These are phyloP conservation scores for Hyperoodon ampullatus DNA, from an alignment of 2,113 vertebrate species.

Conservation along the genomic window DNA sequence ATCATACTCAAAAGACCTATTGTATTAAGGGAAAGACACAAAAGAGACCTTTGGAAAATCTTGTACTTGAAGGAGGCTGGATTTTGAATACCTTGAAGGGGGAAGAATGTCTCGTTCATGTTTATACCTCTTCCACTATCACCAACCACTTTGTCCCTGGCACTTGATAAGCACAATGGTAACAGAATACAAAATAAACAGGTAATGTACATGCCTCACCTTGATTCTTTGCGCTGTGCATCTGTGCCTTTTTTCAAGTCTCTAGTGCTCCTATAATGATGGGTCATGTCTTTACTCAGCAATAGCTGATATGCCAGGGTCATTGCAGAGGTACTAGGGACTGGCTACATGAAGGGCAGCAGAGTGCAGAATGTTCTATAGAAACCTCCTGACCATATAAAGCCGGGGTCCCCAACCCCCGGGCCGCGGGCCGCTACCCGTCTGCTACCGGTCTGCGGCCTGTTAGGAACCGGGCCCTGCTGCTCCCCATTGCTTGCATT, in stretches of 20 bases:
- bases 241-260: not conserved
- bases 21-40: not conserved
- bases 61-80: not conserved
- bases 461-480: too few species aligned
- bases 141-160: not conserved
- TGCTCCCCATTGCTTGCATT: too few species aligned
- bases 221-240: not conserved
- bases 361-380: not conserved
- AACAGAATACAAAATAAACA: not conserved
- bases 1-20: not conserved
- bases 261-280: not conserved
- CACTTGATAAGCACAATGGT: not conserved
- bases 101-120: not conserved
- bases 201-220: not conserved
- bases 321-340: not conserved
- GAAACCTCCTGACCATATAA: too few species aligned
- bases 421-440: too few species aligned
- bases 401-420: too few species aligned
- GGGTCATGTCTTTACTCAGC: not conserved
- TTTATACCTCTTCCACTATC: not conserved
- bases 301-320: not conserved
- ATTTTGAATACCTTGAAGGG: not conserved
- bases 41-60: not conserved
- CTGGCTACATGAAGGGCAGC: not conserved
- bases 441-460: too few species aligned